A percentile compares a stretch with the other conserved stretches of the same genome.
These are phyloP conservation scores for Rhynchonycteris naso DNA, from an alignment of 2,797 vertebrate species.

Conservation along the genomic window DNA sequence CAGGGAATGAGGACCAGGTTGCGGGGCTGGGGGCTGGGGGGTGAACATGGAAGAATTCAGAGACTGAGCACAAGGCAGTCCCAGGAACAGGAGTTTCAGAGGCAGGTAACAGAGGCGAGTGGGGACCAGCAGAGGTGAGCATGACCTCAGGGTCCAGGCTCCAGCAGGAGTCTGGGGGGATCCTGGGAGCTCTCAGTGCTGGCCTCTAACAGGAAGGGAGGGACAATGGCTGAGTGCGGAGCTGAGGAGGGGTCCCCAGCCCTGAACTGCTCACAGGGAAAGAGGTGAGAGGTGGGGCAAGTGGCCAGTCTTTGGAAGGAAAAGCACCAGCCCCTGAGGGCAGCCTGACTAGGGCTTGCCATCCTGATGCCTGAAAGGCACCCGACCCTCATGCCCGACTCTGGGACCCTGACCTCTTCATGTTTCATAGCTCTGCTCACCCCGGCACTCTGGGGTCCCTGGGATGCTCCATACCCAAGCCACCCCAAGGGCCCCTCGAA, in stretches of 20 bases:
- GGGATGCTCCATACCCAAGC: neutral
- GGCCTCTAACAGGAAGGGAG: neutral
- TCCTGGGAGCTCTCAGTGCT: neutral
- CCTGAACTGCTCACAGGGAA: neutral
- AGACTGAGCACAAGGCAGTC: neutral
- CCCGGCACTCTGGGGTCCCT: neutral
- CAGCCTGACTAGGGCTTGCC: neutral
- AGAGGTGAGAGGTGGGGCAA: neutral
- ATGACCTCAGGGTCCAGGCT: neutral
- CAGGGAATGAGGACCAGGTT: neutral
- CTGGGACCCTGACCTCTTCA: neutral
- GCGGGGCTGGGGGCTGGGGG: too few species aligned
- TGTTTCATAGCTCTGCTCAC: neutral
- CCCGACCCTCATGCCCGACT: neutral
- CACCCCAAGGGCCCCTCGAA: conserved; percentile 65
- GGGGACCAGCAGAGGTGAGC: neutral
- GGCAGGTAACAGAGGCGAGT: conserved; percentile 37
- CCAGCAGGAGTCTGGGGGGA: neutral
- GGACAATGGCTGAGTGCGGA: neutral
- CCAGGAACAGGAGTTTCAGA: neutral
- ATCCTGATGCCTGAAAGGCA: neutral
- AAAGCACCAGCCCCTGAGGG: neutral
- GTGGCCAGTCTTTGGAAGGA: neutral
- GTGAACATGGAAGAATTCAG: neutral
- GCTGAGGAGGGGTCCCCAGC: neutral